Percentiles rank a stretch among this genome's conserved stretches.
Conservation (phyloP, 2,797 vertebrate species). For the Micrastur ruficollis region DNA sequence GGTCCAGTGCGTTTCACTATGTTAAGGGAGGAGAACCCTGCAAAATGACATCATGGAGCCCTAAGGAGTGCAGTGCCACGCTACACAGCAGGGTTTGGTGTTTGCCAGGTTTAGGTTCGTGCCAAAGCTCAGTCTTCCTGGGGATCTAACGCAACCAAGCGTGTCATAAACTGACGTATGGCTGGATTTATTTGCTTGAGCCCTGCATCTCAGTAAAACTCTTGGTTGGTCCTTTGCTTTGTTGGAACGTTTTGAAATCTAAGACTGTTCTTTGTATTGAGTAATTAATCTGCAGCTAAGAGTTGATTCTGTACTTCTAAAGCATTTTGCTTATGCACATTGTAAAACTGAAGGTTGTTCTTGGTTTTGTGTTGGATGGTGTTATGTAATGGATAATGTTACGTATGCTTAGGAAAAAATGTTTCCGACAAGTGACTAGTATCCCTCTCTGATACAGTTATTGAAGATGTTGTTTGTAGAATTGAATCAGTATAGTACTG, state of each 20-base stretch:
- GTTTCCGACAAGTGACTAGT: neutral
- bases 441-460: neutral
- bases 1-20: rapidly evolving
- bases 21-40: neutral
- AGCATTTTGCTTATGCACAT: neutral
- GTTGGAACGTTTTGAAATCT: neutral
- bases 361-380: neutral
- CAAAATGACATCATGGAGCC: rapidly evolving
- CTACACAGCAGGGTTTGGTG: neutral
- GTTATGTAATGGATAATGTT: neutral
- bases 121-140: neutral
- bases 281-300: neutral
- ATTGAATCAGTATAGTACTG: neutral
- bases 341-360: neutral
- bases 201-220: neutral
- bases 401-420: neutral
- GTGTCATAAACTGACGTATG: rapidly evolving
- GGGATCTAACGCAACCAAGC: neutral
- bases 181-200: neutral
- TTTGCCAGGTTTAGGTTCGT: too few species aligned
- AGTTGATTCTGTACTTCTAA: neutral
- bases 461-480: neutral
- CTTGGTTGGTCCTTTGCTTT: neutral
- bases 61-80: rapidly evolving
- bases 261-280: neutral